Conservation (phyloP, 1,140 invertebrate genomes). For the Plectrocnemia conspersa region DNA sequence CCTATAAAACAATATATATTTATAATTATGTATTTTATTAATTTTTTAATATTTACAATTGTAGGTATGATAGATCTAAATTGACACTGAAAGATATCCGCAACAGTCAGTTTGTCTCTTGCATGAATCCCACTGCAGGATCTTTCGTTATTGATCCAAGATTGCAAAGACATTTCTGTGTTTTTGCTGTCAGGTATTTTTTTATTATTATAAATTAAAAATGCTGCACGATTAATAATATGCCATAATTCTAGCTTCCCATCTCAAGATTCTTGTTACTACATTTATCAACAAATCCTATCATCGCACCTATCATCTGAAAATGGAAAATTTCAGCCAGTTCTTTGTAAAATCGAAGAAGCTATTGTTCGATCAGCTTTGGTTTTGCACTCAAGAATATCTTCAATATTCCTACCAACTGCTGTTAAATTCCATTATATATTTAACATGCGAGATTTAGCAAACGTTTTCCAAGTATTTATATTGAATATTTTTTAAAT, state of each 20-base stretch:
- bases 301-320: slow-evolving; percentile 69
- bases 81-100: slow-evolving; percentile 87
- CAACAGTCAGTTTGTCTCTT: slow-evolving; percentile 89
- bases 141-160: slow-evolving; percentile 91
- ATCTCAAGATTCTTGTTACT: slow-evolving; percentile 69
- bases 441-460: slow-evolving; percentile 88
- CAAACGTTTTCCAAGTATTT: slow-evolving; percentile 80
- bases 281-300: slow-evolving; percentile 81
- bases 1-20: too few species aligned
- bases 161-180: slow-evolving; percentile 88
- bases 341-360: slow-evolving; percentile 57
- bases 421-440: slow-evolving; percentile 93
- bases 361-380: slow-evolving; percentile 69
- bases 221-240: too few species aligned
- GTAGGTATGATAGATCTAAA: slow-evolving; percentile 79
- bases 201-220: too few species aligned
- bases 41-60: slow-evolving; percentile 9
- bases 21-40: too few species aligned
- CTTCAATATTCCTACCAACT: slow-evolving; percentile 77
- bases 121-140: slow-evolving; percentile 95
- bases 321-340: slow-evolving; percentile 59
- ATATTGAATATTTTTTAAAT: neutral
- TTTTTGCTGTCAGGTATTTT: slow-evolving; percentile 77
- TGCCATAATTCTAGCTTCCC: slow-evolving; percentile 81
- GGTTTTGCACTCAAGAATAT: slow-evolving; percentile 71